Percentiles rank a stretch among this genome's conserved stretches.
Conservation (phyloP, 2,888 invertebrate genomes). For the Himalopsyche tibetana region DNA sequence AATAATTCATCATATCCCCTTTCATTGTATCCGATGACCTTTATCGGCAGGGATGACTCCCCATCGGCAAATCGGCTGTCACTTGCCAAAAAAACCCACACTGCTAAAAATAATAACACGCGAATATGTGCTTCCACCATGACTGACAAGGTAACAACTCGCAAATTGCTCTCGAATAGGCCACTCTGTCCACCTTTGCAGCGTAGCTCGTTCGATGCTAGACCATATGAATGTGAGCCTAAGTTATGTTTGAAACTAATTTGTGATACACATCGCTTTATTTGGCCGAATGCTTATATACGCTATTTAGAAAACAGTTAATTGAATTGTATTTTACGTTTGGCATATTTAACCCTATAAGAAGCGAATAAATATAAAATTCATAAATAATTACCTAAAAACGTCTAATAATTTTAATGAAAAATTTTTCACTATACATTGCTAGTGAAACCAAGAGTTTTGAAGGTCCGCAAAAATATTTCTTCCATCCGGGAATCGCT, state of each 20-base stretch:
- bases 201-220: constrained; percentile 13
- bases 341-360: constrained; percentile 29
- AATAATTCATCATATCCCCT: not conserved
- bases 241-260: constrained; percentile 12
- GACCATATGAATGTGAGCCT: not conserved
- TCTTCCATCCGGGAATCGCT: no score
- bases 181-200: constrained; percentile 55
- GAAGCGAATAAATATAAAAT: not conserved
- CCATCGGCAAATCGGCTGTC: constrained; percentile 47
- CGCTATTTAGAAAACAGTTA: constrained; percentile 13
- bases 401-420: no score
- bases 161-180: constrained; percentile 67
- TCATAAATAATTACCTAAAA: no score
- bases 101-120: constrained; percentile 67
- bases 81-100: constrained; percentile 67
- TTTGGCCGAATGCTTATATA: constrained; percentile 39
- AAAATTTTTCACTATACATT: no score
- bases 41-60: constrained; percentile 41
- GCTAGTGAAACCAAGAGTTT: no score
- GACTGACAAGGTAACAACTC: constrained; percentile 52
- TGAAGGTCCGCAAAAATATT: no score
- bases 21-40: constrained; percentile 39
- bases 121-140: constrained; percentile 55
- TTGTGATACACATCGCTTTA: constrained; percentile 19
- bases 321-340: constrained; percentile 35